Conservation (phyloP, 2,888 invertebrate genomes). For the Hirtodrosophila cameraria region DNA sequence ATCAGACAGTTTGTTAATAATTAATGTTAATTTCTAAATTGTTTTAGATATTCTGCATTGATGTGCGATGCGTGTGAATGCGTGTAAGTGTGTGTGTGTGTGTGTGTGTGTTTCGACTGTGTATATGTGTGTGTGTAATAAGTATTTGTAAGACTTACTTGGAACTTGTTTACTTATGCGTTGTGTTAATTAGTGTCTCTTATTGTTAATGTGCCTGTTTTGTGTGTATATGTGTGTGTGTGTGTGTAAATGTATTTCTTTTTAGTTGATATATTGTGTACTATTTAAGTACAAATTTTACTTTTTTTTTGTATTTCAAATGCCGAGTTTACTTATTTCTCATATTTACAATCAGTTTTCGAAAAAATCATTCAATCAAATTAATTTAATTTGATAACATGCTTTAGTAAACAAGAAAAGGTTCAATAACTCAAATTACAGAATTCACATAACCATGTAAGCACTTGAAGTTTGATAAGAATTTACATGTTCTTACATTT, state of each 20-base stretch:
- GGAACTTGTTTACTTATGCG: constrained; percentile 62
- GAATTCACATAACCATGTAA: constrained; percentile 7
- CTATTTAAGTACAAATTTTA: constrained; percentile 24
- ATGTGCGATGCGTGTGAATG: constrained; percentile 43
- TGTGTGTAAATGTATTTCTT: constrained; percentile 30
- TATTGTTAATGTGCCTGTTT: constrained; percentile 45
- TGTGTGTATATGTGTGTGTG: too few relatives aligned
- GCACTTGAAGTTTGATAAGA: background rate
- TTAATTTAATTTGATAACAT: constrained; percentile 15
- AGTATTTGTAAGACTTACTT: constrained; percentile 57
- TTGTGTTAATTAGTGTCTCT: constrained; percentile 44
- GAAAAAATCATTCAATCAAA: constrained; percentile 21
- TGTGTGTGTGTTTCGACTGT: constrained; percentile 7
- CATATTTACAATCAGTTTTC: constrained; percentile 50
- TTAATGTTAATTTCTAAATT: constrained; percentile 75
- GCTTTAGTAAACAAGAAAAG: constrained; percentile 5
- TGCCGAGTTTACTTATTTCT: constrained; percentile 13
- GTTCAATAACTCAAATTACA: constrained; percentile 22
- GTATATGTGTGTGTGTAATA: constrained; percentile 21
- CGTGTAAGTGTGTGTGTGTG: constrained; percentile 17
- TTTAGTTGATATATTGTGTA: constrained; percentile 38
- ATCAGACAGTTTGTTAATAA: constrained; percentile 66
- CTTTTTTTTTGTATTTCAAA: constrained; percentile 17
- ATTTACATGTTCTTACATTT: background rate
- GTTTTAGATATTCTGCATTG: constrained; percentile 54